phyloP scores from a whole-genome alignment of 1,140 invertebrate species.

The Penaeus indicus region DNA sequence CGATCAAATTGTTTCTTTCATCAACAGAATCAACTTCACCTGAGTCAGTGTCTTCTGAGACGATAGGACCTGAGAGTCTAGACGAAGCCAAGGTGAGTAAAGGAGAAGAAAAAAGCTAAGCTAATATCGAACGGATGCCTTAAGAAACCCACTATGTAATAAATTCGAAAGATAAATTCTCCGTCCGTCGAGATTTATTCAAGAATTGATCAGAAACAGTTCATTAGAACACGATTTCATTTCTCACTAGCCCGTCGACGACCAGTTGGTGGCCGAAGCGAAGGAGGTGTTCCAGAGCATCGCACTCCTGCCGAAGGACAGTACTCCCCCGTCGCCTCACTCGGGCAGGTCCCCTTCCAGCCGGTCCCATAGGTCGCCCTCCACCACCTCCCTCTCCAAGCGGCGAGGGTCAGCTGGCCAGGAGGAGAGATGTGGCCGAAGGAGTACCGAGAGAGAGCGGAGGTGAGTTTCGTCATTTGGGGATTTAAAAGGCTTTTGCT shows the following conservation, averaged over 20 bases:
- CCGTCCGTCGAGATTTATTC: not conserved
- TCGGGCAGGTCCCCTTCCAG: slow-evolving; percentile 24
- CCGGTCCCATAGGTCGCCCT: slow-evolving; percentile 20
- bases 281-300: slow-evolving; percentile 56
- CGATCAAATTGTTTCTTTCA: not conserved
- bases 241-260: slow-evolving; percentile 19
- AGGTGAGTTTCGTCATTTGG: not conserved
- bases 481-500: too few species aligned
- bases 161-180: too few species aligned
- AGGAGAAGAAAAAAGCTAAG: too few species aligned
- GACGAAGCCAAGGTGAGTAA: slow-evolving; percentile 16
- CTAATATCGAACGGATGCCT: too few species aligned
- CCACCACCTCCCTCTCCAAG: slow-evolving; percentile 34
- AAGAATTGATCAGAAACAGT: too few species aligned
- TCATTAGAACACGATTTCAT: not conserved
- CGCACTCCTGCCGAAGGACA: slow-evolving; percentile 39
- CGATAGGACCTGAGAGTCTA: slow-evolving; percentile 2
- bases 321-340: slow-evolving; percentile 31
- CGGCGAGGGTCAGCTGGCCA: slow-evolving; percentile 13
- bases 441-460: slow-evolving; percentile 35
- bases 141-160: too few species aligned
- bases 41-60: slow-evolving; percentile 46
- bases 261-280: slow-evolving; percentile 47
- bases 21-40: slow-evolving; percentile 53
- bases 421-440: slow-evolving; percentile 34